Evolutionary conservation across 2,888 invertebrate species (phyloP), one percentile per base, ranked within the genome.

Genomic region (Archips xylosteana): DNA sequence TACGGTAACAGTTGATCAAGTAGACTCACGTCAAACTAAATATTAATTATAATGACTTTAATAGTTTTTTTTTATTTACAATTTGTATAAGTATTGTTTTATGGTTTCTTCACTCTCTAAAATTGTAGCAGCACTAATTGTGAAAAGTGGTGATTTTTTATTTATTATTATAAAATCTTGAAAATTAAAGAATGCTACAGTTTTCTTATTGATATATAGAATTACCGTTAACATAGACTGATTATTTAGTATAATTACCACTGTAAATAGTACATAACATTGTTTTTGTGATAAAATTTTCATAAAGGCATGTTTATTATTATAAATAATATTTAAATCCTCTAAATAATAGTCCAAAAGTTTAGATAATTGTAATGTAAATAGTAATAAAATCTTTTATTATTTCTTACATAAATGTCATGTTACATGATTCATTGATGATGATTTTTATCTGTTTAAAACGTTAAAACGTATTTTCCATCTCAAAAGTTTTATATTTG

Each of bases 141-240:
- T 45, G 12, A 12, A 12, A 45, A 2, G 10, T 45, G 12, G 45
- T 45, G 12, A 1, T 12, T 45, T 45, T 49, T 49, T 49, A 49
- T 49, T n/a, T 5, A 13, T 49, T 49, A n/a, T 49, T 49, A n/a
- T 49, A 49, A 13, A 49, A n/a, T 49, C 3, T 13, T 49, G 49
- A n/a, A 49, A 13, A n/a, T n/a, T n/a, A 12, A 57, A 10, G 10
- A 57, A 57, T 32, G 32, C 32, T 57, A 70, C 15, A 54, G 15
- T 63, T 65, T 36, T 59, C 23, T 57, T 63, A 47, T 57, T 12
- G n/a, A 69, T 69, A 69, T 73, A 23, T 54, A 76, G 77, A 74
- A 77, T 83, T 85, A 86, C 76, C 86, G 83, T 89, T 91, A 89
- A 86, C 79, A 91, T 92, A 91, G 92, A 92, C 92, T 92, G 92